A percentile compares a stretch with the other conserved stretches of the same genome.
Evolutionary conservation across 2,888 invertebrate genomes (phyloP).

Genomic region (Latheticus oryzae): DNA sequence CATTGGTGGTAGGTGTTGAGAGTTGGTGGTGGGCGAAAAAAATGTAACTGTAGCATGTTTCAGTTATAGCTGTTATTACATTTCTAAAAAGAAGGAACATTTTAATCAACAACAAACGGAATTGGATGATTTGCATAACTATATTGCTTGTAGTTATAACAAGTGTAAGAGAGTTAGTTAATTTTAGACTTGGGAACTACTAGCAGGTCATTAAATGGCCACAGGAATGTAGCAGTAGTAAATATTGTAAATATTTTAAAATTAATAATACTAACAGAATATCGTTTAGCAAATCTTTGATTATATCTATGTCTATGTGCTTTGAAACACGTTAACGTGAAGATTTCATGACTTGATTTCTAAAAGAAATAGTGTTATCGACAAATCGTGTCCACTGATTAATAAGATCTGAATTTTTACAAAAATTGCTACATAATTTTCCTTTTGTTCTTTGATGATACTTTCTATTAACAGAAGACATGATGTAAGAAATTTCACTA

Average conservation of each 20-base stretch:
- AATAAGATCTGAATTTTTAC: too few relatives aligned
- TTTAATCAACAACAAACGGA: conserved; percentile 19
- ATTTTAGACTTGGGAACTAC: conserved; percentile 23
- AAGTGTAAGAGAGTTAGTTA: conserved; percentile 18
- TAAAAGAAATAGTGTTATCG: neutral
- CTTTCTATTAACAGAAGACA: too few relatives aligned
- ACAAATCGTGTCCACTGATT: conserved; percentile 3
- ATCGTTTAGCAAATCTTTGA: neutral
- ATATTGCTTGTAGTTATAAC: conserved; percentile 20
- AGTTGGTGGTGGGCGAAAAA: conserved; percentile 9
- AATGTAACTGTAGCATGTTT: neutral
- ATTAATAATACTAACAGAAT: too few relatives aligned
- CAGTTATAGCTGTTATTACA: conserved; percentile 4
- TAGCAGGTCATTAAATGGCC: conserved; percentile 16
- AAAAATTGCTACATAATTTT: too few relatives aligned
- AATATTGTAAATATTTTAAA: too few relatives aligned
- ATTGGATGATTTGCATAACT: conserved; percentile 21
- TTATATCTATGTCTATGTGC: neutral
- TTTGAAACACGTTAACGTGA: neutral
- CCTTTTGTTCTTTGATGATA: too few relatives aligned
- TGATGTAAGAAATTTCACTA: neutral
- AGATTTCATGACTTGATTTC: conserved; percentile 1
- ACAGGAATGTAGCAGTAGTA: conserved; percentile 20
- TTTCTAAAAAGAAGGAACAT: neutral
- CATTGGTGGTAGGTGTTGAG: conserved; percentile 7